phyloP scores from a whole-genome alignment of 1,140 invertebrate genomes.

The Scaptomyza graminum region DNA sequence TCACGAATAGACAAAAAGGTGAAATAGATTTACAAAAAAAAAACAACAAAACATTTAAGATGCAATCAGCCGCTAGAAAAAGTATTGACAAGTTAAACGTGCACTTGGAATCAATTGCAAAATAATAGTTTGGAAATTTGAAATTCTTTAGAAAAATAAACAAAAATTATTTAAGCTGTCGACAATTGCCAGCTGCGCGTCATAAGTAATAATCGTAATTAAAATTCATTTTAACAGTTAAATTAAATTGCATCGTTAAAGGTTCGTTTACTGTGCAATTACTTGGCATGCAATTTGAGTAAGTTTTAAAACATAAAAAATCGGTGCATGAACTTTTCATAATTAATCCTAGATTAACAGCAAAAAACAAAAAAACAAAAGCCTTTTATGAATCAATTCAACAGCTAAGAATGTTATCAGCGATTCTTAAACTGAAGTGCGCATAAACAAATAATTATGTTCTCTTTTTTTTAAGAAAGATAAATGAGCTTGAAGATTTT shows the following conservation, averaged over 20 bases:
- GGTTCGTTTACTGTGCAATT: slow-evolving; percentile 16
- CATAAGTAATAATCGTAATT: not conserved
- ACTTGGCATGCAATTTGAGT: slow-evolving; percentile 5
- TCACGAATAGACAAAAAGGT: slow-evolving; percentile 6
- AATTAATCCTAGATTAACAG: not conserved
- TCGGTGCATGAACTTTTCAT: not conserved
- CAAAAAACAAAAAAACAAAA: not conserved
- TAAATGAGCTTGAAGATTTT: not conserved
- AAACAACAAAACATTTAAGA: not conserved
- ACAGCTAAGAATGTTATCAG: no score
- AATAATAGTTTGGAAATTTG: no score
- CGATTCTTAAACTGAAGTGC: not conserved
- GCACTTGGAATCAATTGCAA: not conserved
- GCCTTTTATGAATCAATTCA: not conserved
- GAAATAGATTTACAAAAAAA: not conserved
- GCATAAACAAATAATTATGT: not conserved
- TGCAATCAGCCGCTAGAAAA: not conserved
- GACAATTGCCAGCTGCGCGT: not conserved
- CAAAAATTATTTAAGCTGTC: not conserved
- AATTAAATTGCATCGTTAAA: slow-evolving; percentile 10
- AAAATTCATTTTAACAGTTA: not conserved
- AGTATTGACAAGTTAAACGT: not conserved
- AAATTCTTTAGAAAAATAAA: no score
- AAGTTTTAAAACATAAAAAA: not conserved
- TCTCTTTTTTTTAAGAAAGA: not conserved